Conservation (phyloP, 2,888 invertebrate species). For the Acanthosepion esculentum region DNA sequence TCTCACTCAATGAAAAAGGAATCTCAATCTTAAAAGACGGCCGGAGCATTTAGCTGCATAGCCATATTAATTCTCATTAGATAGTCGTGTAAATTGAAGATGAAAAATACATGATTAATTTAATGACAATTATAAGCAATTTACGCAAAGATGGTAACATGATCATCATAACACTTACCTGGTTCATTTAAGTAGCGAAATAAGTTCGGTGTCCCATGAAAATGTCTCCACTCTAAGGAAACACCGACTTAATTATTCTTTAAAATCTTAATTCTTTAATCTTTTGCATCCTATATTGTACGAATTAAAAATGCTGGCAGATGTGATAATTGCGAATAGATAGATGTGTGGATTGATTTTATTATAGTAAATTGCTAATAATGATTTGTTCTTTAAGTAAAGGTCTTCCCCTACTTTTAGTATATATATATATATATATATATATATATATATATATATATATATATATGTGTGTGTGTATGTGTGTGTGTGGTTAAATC, state of each 20-base stretch:
- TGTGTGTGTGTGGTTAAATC: no score
- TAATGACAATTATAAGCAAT: neutral
- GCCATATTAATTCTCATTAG: no score
- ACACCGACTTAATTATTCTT: neutral
- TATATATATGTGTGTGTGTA: no score
- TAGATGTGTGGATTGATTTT: neutral
- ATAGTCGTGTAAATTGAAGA: neutral
- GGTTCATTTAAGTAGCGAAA: conserved; percentile 6
- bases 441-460: no score
- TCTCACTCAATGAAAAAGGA: neutral
- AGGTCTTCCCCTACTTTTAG: no score
- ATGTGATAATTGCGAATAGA: neutral
- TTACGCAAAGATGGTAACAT: conserved; percentile 11
- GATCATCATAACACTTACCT: conserved; percentile 33
- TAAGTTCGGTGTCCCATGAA: conserved; percentile 33
- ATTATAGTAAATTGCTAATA: neutral
- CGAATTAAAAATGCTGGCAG: neutral
- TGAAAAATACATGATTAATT: neutral
- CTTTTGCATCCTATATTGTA: neutral
- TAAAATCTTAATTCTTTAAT: neutral
- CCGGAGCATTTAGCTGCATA: neutral
- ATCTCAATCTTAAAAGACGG: neutral
- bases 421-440: no score
- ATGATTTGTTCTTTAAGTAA: neutral
- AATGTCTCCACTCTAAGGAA: neutral